These are phyloP conservation scores for Temnothorax rugatulus DNA, from an alignment of 2,888 invertebrate species.

Conservation along the genomic window DNA sequence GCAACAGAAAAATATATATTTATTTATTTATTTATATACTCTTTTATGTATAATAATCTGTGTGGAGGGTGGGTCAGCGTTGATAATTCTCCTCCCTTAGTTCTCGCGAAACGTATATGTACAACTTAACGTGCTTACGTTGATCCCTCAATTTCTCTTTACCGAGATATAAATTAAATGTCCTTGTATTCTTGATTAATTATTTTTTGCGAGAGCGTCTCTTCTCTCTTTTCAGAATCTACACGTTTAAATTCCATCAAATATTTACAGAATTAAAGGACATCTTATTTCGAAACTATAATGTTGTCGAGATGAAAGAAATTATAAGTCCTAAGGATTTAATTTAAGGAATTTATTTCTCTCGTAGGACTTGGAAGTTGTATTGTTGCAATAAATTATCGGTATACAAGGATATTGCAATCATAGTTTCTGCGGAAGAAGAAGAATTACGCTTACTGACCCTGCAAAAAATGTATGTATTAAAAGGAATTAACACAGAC, in stretches of 20 bases:
- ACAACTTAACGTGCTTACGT: slow-evolving; percentile 52
- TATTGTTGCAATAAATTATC: slow-evolving; percentile 33
- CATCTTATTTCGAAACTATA: slow-evolving; percentile 40
- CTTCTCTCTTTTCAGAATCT: background rate
- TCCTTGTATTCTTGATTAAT: background rate
- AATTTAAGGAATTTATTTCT: slow-evolving; percentile 40
- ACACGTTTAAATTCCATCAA: background rate
- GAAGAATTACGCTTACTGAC: slow-evolving; percentile 71
- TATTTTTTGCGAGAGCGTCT: background rate
- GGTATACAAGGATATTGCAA: slow-evolving; percentile 40
- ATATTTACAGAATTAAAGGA: slow-evolving; percentile 58
- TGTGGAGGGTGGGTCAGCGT: slow-evolving; percentile 73
- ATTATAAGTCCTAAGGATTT: slow-evolving; percentile 25
- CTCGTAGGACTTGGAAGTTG: slow-evolving; percentile 50
- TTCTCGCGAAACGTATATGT: slow-evolving; percentile 58
- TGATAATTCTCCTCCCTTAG: slow-evolving; percentile 65
- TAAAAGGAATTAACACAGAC: slow-evolving; percentile 27
- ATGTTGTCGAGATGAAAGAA: background rate
- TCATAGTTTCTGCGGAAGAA: slow-evolving; percentile 71
- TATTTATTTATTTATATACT: slow-evolving; percentile 71
- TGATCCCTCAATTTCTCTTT: background rate
- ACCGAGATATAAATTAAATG: background rate
- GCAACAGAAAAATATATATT: slow-evolving; percentile 80
- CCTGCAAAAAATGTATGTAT: slow-evolving; percentile 48
- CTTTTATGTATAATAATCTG: slow-evolving; percentile 76